Evolutionary conservation across 2,888 invertebrate genomes (phyloP).

Genomic region (Charanyca ferruginea): DNA sequence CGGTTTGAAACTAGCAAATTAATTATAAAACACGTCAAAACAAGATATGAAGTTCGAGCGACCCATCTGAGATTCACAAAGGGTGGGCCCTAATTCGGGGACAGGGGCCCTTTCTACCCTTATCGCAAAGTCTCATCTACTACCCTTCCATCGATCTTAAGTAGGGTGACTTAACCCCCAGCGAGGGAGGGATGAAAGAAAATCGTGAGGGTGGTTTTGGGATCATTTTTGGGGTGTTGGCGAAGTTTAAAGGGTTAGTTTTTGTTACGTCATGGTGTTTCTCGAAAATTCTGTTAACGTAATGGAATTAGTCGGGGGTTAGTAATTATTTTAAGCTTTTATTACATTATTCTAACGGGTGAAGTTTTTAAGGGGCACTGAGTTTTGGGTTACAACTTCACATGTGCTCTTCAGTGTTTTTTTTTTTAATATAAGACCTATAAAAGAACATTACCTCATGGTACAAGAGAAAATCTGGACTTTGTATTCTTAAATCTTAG

Average conservation of each 20-base stretch:
- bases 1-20: conserved; percentile 89
- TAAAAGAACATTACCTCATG: not conserved
- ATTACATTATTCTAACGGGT: conserved; percentile 33
- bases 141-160: conserved; percentile 90
- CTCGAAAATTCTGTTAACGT: conserved; percentile 55
- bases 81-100: conserved; percentile 86
- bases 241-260: conserved; percentile 86
- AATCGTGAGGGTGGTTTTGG: conserved; percentile 82
- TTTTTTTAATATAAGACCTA: not conserved
- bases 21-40: conserved; percentile 91
- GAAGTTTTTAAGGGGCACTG: conserved; percentile 6
- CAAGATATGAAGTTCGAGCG: conserved; percentile 85
- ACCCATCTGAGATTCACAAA: conserved; percentile 88
- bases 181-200: conserved; percentile 86
- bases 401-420: no score
- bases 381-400: not conserved
- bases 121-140: conserved; percentile 88
- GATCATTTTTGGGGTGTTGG: conserved; percentile 76
- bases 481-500: not conserved
- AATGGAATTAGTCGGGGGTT: conserved; percentile 49
- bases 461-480: not conserved
- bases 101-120: conserved; percentile 82
- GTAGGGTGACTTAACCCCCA: conserved; percentile 89
- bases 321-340: conserved; percentile 43
- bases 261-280: conserved; percentile 80